A percentile compares a stretch with the other conserved stretches of the same genome.
Conservation (phyloP, 2,888 invertebrate species). For the Hyposoter dolosus region DNA sequence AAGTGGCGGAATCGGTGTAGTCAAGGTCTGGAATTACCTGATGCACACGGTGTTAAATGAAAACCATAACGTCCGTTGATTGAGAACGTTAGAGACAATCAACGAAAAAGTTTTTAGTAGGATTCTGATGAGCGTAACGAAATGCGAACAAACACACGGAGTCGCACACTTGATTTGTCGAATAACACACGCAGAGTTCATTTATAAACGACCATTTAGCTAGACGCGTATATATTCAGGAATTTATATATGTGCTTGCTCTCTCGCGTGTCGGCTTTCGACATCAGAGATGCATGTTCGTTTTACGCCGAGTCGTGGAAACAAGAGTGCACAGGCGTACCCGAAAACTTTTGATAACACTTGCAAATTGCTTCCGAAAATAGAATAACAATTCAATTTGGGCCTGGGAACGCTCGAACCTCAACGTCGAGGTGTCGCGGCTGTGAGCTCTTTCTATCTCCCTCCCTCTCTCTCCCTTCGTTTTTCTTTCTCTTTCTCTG, state of each 20-base stretch:
- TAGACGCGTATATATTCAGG: neutral
- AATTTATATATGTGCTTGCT: neutral
- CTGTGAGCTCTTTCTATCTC: constrained; percentile 32
- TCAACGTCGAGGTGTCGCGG: constrained; percentile 73
- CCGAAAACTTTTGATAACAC: constrained; percentile 84
- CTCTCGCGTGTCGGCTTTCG: constrained; percentile 36
- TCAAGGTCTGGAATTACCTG: too few relatives aligned
- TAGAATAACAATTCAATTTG: constrained; percentile 85
- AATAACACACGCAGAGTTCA: constrained; percentile 31
- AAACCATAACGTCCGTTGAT: neutral
- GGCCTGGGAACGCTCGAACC: constrained; percentile 74
- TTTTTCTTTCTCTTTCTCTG: constrained; percentile 32
- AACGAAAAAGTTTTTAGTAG: constrained; percentile 25
- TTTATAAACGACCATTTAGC: constrained; percentile 39
- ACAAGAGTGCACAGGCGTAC: constrained; percentile 68
- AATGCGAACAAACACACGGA: constrained; percentile 41
- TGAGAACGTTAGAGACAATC: constrained; percentile 9
- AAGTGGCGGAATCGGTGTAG: neutral
- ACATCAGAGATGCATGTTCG: constrained; percentile 56
- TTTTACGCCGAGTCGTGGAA: constrained; percentile 57
- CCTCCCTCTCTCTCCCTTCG: constrained; percentile 2
- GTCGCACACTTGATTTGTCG: constrained; percentile 27
- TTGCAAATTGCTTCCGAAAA: constrained; percentile 85
- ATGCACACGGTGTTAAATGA: neutral
- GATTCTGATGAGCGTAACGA: constrained; percentile 21